Conservation (phyloP, 1,140 invertebrate genomes). For the Apis florea region DNA sequence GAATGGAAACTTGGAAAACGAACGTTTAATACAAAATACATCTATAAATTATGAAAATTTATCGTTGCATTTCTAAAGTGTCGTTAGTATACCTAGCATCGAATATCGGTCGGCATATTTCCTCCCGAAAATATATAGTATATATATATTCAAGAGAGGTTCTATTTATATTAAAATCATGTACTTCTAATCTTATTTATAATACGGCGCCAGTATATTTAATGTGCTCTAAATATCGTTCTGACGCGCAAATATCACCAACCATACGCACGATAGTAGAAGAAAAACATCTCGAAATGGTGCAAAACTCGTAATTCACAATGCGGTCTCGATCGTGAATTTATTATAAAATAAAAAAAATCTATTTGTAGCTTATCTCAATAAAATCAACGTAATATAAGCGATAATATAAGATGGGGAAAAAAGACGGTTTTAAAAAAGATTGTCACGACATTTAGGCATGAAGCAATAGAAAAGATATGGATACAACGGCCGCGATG, state of each 20-base stretch:
- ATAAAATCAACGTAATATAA: neutral
- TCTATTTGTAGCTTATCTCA: neutral
- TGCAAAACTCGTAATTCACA: neutral
- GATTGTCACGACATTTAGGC: constrained; percentile 27
- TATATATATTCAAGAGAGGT: neutral
- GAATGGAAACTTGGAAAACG: neutral
- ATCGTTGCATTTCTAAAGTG: neutral
- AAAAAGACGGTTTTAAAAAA: neutral
- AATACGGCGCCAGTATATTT: neutral
- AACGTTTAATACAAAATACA: neutral
- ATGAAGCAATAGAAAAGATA: constrained; percentile 41
- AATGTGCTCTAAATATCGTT: neutral
- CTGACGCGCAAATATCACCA: neutral
- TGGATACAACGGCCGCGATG: neutral
- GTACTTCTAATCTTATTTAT: constrained; percentile 1
- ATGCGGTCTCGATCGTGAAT: neutral
- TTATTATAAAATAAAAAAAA: constrained; percentile 26
- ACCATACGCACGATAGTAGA: neutral
- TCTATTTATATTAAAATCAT: constrained; percentile 21
- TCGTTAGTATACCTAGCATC: neutral
- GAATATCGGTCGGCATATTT: neutral
- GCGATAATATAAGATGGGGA: neutral
- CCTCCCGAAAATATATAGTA: neutral
- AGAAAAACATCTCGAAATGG: neutral
- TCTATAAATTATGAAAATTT: neutral